Percentiles rank a stretch among this genome's conserved stretches.
These are phyloP conservation scores for Sebastes miniatus DNA, from an alignment of 2,797 vertebrate genomes.

Conservation along the genomic window DNA sequence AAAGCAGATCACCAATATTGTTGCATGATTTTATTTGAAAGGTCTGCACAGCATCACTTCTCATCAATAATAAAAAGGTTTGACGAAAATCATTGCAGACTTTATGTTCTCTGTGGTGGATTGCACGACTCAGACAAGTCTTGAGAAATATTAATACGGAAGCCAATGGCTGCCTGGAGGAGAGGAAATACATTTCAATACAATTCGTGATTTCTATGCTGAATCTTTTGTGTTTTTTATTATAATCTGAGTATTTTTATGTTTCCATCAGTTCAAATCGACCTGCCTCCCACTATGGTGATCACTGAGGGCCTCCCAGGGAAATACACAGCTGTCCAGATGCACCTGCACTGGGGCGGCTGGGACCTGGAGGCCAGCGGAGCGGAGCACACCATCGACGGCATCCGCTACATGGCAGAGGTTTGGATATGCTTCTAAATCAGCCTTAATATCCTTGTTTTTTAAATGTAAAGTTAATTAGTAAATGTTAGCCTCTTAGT, in stretches of 20 bases:
- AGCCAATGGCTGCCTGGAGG: background rate
- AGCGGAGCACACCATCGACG: constrained; percentile 92
- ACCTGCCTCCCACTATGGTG: constrained; percentile 84
- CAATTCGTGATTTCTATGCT: background rate
- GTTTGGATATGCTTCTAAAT: constrained; percentile 63
- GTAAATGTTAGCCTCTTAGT: too few species aligned
- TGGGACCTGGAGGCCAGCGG: constrained; percentile 86
- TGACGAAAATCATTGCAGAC: background rate
- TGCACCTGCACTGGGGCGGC: constrained; percentile 96
- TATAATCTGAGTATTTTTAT: background rate
- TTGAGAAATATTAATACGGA: background rate
- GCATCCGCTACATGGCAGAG: constrained; percentile 89
- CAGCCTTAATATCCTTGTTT: background rate
- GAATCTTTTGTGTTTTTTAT: background rate
- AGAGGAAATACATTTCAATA: background rate
- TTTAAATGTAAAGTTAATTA: background rate
- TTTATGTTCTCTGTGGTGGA: background rate
- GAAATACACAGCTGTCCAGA: constrained; percentile 85
- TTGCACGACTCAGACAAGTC: background rate
- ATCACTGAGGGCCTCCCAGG: constrained; percentile 81
- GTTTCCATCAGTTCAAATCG: constrained; percentile 85
- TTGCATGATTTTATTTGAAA: background rate
- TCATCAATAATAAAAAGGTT: background rate
- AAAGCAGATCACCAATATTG: background rate
- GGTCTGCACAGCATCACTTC: background rate